Evolutionary conservation across 2,888 invertebrate genomes (phyloP).

Genomic region (Andrena praecox): DNA sequence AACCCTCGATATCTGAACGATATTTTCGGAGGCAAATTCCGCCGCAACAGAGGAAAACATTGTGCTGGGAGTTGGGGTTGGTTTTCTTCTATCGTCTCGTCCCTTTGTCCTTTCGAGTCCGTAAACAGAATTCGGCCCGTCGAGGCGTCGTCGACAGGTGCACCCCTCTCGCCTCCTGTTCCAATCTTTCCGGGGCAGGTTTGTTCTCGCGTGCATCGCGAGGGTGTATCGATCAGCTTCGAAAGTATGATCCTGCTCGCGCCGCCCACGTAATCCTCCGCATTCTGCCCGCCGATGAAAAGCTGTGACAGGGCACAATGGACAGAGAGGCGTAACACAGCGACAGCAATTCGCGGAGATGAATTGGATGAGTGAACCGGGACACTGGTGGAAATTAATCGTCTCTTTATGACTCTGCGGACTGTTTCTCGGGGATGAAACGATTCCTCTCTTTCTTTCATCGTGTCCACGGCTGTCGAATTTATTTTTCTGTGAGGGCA

Average conservation of each 20-base stretch:
- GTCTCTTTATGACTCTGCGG: slow-evolving; percentile 5
- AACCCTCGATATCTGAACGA: slow-evolving; percentile 72
- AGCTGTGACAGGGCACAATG: background rate
- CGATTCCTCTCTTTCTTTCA: background rate
- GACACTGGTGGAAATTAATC: slow-evolving; percentile 5
- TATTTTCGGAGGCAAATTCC: slow-evolving; percentile 75
- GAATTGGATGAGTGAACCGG: background rate
- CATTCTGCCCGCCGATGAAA: slow-evolving; percentile 26
- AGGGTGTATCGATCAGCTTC: slow-evolving; percentile 58
- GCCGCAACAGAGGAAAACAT: slow-evolving; percentile 71
- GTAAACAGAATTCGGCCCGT: slow-evolving; percentile 57
- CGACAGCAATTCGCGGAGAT: background rate
- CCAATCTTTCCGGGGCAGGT: slow-evolving; percentile 11
- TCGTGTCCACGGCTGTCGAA: background rate
- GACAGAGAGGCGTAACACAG: slow-evolving; percentile 4
- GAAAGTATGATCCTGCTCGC: slow-evolving; percentile 25
- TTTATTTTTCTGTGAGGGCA: background rate
- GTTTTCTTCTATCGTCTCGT: slow-evolving; percentile 54
- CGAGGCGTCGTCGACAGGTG: slow-evolving; percentile 53
- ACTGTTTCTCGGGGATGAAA: background rate
- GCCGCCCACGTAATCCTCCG: background rate
- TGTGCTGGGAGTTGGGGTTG: slow-evolving; percentile 62
- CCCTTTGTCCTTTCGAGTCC: slow-evolving; percentile 39
- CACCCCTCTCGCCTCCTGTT: slow-evolving; percentile 37
- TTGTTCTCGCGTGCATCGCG: slow-evolving; percentile 19